phyloP scores from a whole-genome alignment of 2,113 vertebrate genomes.

The Prietella phreatophila region DNA sequence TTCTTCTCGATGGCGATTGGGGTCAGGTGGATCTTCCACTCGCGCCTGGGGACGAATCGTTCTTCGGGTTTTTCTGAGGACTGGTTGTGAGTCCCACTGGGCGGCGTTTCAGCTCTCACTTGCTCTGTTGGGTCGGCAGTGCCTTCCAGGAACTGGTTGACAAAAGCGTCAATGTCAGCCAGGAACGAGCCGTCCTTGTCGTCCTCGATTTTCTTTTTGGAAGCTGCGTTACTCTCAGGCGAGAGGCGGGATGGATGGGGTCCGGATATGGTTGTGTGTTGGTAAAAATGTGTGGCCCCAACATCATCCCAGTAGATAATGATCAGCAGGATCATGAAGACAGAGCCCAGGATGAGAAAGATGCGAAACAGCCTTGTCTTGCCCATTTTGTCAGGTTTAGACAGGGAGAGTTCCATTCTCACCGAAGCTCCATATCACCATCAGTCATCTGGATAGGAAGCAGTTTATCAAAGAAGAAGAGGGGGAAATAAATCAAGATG shows the following conservation, averaged over 20 bases:
- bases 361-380: slow-evolving; percentile 86
- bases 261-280: slow-evolving; percentile 81
- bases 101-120: slow-evolving; percentile 49
- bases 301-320: slow-evolving; percentile 97
- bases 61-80: slow-evolving; percentile 74
- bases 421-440: slow-evolving; percentile 62
- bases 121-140: slow-evolving; percentile 75
- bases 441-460: slow-evolving; percentile 30
- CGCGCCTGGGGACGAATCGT: slow-evolving; percentile 82
- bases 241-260: slow-evolving; percentile 68
- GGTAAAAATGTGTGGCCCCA: slow-evolving; percentile 82
- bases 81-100: slow-evolving; percentile 65
- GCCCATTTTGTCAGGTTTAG: slow-evolving; percentile 78
- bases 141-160: slow-evolving; percentile 79
- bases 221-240: slow-evolving; percentile 52
- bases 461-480: neutral
- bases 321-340: slow-evolving; percentile 91
- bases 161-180: slow-evolving; percentile 81
- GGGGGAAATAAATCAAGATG: neutral
- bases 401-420: slow-evolving; percentile 52
- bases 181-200: slow-evolving; percentile 65
- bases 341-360: slow-evolving; percentile 84
- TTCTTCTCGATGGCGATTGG: slow-evolving; percentile 73
- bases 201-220: neutral
- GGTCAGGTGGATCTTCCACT: slow-evolving; percentile 83